Evolutionary conservation across 2,888 invertebrate genomes (phyloP).

Genomic region (Dysmachus trigonus): DNA sequence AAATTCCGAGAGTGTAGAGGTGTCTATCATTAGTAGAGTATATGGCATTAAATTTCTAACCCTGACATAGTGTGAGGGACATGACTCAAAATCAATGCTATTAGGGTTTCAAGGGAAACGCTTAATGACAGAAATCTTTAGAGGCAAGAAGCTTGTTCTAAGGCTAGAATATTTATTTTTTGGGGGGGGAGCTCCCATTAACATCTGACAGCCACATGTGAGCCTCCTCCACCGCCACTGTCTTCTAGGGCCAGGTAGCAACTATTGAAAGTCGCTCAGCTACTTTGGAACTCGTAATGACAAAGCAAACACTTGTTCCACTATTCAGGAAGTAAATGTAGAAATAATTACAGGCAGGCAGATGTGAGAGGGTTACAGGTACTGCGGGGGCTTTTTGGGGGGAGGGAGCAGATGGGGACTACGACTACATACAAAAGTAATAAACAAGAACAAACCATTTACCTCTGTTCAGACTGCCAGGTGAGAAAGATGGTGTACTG

Average conservation of each 20-base stretch:
- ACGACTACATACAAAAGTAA: conserved; percentile 19
- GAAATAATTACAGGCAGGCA: conserved; percentile 48
- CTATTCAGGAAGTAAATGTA: conserved; percentile 43
- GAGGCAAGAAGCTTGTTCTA: background rate
- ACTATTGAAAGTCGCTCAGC: conserved; percentile 47
- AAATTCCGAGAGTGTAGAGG: too few species aligned
- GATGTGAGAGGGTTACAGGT: background rate
- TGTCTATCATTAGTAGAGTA: background rate
- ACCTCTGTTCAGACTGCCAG: conserved; percentile 82
- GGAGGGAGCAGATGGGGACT: background rate
- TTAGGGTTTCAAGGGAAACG: background rate
- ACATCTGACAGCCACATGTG: background rate
- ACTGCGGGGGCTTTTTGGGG: background rate
- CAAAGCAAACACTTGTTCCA: conserved; percentile 46
- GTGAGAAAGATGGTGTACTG: conserved; percentile 72
- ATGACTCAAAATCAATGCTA: background rate
- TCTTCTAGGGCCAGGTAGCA: conserved; percentile 12
- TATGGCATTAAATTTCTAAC: background rate
- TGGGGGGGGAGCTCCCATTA: background rate
- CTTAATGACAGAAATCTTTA: background rate
- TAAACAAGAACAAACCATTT: conserved; percentile 60
- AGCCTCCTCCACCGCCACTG: background rate
- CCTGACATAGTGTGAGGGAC: background rate
- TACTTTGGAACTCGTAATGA: conserved; percentile 45
- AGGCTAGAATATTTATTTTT: background rate